A percentile compares a stretch with the other conserved stretches of the same genome.
phyloP scores from a whole-genome alignment of 2,113 vertebrate species.

The Laterallus jamaicensis region DNA sequence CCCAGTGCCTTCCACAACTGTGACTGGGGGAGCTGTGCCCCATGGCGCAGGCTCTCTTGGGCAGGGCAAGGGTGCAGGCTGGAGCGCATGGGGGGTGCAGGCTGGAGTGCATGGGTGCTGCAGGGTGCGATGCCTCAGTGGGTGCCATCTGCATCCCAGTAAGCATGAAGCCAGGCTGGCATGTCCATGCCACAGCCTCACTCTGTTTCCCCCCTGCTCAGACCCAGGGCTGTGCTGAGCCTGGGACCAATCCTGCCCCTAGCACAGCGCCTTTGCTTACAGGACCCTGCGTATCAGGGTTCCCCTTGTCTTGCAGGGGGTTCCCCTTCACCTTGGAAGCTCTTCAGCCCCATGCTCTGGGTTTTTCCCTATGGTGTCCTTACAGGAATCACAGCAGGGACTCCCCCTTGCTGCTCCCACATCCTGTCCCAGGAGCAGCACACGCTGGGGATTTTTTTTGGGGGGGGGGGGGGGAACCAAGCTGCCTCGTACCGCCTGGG shows the following conservation, averaged over 20 bases:
- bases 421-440: neutral
- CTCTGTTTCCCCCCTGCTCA: neutral
- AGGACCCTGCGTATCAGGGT: accelerated
- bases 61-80: neutral
- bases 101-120: neutral
- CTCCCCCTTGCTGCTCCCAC: accelerated
- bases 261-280: accelerated
- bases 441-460: neutral
- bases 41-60: accelerated
- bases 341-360: neutral
- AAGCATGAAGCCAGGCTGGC: neutral
- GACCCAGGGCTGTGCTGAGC: accelerated
- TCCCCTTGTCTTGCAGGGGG: neutral
- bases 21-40: accelerated
- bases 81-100: neutral
- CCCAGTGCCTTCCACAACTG: accelerated
- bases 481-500: neutral
- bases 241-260: neutral
- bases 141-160: neutral
- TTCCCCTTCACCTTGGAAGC: neutral
- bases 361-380: neutral
- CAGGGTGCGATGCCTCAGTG: accelerated
- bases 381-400: neutral
- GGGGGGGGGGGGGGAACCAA: neutral
- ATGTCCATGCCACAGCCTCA: neutral